A percentile compares a stretch with the other conserved stretches of the same genome.
Evolutionary conservation across 1,140 invertebrate species (phyloP).

Genomic region (Drosophila orosa): DNA sequence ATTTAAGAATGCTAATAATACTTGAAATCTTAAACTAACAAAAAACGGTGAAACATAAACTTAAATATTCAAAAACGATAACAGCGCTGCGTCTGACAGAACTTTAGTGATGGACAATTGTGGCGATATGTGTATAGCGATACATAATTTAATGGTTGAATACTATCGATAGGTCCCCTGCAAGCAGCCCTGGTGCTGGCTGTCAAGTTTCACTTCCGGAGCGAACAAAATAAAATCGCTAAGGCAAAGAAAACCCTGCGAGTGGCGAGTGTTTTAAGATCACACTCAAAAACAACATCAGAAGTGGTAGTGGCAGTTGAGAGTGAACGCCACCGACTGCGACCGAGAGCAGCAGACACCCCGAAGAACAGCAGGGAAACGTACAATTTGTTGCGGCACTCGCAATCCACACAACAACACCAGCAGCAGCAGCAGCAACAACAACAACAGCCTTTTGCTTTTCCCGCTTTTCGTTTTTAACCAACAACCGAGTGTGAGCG

Average conservation of each 20-base stretch:
- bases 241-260: conserved; percentile 80
- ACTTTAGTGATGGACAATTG: neutral
- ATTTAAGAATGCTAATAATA: neutral
- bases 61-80: neutral
- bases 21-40: neutral
- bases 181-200: conserved; percentile 55
- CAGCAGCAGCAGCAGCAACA: conserved; percentile 17
- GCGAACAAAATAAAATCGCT: conserved; percentile 78
- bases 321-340: conserved; percentile 76
- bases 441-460: conserved; percentile 28
- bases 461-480: conserved; percentile 38
- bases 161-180: conserved; percentile 23
- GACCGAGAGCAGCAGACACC: conserved; percentile 41
- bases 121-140: conserved; percentile 19
- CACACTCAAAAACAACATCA: conserved; percentile 84
- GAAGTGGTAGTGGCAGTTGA: conserved; percentile 81
- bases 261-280: conserved; percentile 84
- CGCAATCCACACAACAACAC: conserved; percentile 32
- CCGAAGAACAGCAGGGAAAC: conserved; percentile 47
- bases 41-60: neutral
- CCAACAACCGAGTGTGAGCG: conserved; percentile 55
- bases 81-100: neutral
- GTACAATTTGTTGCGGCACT: conserved; percentile 62
- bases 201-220: conserved; percentile 81
- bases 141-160: neutral